Percentiles rank a stretch among this genome's conserved stretches.
These are phyloP conservation scores for Phocides pigmalion DNA, from an alignment of 1,140 invertebrate genomes.

Conservation along the genomic window DNA sequence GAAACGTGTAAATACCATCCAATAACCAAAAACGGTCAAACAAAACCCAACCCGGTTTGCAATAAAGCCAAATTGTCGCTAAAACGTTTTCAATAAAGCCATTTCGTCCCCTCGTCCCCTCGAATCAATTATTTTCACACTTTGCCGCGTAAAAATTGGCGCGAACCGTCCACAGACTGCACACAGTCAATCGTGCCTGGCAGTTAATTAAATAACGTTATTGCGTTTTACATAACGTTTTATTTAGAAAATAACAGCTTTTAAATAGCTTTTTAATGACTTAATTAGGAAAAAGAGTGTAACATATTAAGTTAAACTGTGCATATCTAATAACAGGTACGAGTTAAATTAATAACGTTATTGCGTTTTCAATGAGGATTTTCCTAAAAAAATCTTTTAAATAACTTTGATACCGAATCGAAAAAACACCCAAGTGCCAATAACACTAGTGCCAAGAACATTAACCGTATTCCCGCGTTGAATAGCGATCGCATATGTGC, in stretches of 20 bases:
- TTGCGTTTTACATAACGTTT: conserved; percentile 33
- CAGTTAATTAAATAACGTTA: conserved; percentile 55
- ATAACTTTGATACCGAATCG: too few relatives aligned
- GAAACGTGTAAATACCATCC: neutral
- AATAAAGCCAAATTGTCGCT: conserved; percentile 33
- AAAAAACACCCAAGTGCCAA: too few relatives aligned
- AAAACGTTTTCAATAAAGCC: conserved; percentile 48
- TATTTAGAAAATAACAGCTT: neutral
- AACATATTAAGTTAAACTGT: too few relatives aligned
- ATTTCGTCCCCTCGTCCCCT: conserved; percentile 39
- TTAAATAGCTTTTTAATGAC: neutral
- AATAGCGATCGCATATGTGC: too few relatives aligned
- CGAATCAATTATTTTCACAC: conserved; percentile 61
- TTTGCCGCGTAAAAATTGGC: conserved; percentile 53
- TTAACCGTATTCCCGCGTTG: too few relatives aligned
- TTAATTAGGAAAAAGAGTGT: too few relatives aligned
- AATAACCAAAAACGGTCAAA: conserved; percentile 6
- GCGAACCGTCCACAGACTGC: conserved; percentile 41
- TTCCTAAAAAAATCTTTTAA: too few relatives aligned
- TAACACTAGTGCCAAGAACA: too few relatives aligned
- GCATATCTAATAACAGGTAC: too few relatives aligned
- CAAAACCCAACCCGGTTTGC: conserved; percentile 6
- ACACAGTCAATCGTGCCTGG: conserved; percentile 42
- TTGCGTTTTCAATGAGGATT: too few relatives aligned
- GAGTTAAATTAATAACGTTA: neutral